Evolutionary conservation across 2,888 invertebrate genomes (phyloP).

Genomic region (Chorisops tibialis): DNA sequence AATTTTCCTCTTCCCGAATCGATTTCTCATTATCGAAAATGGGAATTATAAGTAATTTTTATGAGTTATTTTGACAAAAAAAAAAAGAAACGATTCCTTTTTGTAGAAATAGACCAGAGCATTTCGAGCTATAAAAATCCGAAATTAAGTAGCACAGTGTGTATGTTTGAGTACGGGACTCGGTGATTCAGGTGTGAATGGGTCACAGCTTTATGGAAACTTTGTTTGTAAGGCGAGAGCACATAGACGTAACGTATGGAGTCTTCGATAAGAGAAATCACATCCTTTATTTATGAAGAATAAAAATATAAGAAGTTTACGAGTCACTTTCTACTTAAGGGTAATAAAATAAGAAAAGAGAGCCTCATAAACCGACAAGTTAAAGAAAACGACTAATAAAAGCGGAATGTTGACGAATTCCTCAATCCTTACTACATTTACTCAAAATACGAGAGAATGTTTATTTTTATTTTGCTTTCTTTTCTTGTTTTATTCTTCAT

Average conservation of each 20-base stretch:
- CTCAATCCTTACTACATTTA: neutral
- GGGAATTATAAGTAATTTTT: neutral
- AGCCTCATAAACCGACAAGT: neutral
- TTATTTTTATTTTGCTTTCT: neutral
- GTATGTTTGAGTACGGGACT: neutral
- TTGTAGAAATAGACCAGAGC: neutral
- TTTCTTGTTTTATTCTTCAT: neutral
- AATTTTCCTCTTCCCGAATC: neutral
- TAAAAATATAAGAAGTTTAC: slow-evolving; percentile 24
- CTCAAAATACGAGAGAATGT: slow-evolving; percentile 6
- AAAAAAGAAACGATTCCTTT: neutral
- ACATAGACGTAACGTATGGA: neutral
- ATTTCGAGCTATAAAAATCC: neutral
- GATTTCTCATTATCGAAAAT: slow-evolving; percentile 10
- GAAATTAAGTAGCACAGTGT: neutral
- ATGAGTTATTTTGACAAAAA: slow-evolving; percentile 2
- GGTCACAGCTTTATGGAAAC: neutral
- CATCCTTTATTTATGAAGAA: slow-evolving; percentile 21
- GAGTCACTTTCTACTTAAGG: slow-evolving; percentile 19
- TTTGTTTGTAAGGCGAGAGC: neutral
- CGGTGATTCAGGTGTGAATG: neutral
- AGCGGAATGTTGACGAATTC: neutral
- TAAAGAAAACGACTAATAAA: neutral
- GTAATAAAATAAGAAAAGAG: slow-evolving; percentile 9
- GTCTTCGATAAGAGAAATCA: neutral